Evolutionary conservation across 1,140 invertebrate genomes (phyloP), one percentile per base, ranked within the genome.

Genomic region (Piezodorus guildinii): DNA sequence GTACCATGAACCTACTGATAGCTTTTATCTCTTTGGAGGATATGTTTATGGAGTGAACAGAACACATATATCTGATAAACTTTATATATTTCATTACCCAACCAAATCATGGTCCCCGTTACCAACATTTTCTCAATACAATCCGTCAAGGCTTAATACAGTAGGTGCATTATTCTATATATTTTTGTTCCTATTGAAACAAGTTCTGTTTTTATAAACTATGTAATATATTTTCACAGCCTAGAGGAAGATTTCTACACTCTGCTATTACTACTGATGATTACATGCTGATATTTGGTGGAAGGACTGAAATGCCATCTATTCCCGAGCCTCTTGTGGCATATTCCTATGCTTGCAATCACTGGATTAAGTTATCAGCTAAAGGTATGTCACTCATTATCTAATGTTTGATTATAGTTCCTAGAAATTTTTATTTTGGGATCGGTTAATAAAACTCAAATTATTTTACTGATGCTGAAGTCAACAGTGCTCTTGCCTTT

Each of bases 1-100:
- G 0, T 96, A 91, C 72, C 88, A 96, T 69, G 74, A 78, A 0
- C 79, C 80, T 27, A 87, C 87, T 0, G 83, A 91, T 66, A 90
- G 87, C 68, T 80, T 97, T 49, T 98, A 94, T 71, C 77, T 96
- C 0, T 96, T 90, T 75, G 94, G 94, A 30, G 94, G 94, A 16
- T 87, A 90, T 70, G 74, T 84, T 2, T 90, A 86, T 70, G 79
- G 81, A 12, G 78, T 84, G n/a, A 85, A 87, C 69, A 78, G 81
- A 62, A 85, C 86, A 9, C 78, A 79, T 45, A 76, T 87, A 19
- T 88, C 86, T 0, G 85, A 86, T 69, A 85, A 85, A 69, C 74
- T 93, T 0, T 92, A 86, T 71, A 83, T 85, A 0, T 77, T 93
- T 16, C 84, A 91, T 73, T 86, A 90, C 71, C 81, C 83, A 34